A percentile compares a stretch with the other conserved stretches of the same genome.
phyloP scores from a whole-genome alignment of 2,113 vertebrate genomes.

The Neofelis nebulosa region DNA sequence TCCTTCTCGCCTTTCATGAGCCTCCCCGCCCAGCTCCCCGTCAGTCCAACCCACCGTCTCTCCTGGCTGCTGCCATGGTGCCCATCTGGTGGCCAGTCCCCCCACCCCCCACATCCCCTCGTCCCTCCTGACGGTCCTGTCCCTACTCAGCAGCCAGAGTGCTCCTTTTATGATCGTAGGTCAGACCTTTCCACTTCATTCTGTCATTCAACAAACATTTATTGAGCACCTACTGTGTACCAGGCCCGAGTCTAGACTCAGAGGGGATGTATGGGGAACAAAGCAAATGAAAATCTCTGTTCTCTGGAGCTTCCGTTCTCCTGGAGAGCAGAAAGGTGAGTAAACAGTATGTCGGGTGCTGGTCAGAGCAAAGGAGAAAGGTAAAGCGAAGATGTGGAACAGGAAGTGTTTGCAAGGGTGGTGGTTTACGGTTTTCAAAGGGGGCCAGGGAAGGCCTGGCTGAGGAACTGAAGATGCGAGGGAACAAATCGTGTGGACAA shows the following conservation, averaged over 20 bases:
- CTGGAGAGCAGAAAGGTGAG: not conserved
- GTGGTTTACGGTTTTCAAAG: not conserved
- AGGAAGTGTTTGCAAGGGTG: not conserved
- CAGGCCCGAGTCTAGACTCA: not conserved
- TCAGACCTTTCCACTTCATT: not conserved
- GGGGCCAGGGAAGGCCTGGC: not conserved
- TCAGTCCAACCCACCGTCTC: not conserved
- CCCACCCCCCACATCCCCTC: accelerated
- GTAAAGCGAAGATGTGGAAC: not conserved
- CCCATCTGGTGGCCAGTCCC: not conserved
- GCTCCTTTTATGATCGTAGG: not conserved
- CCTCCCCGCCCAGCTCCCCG: accelerated
- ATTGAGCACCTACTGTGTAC: not conserved
- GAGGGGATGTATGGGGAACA: not conserved
- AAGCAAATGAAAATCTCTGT: not conserved
- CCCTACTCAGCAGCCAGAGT: not conserved
- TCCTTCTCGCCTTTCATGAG: not conserved
- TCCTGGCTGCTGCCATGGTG: not conserved
- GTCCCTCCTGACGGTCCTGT: not conserved
- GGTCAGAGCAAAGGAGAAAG: not conserved
- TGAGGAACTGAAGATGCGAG: not conserved
- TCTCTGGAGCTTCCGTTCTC: not conserved
- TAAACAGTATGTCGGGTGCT: not conserved
- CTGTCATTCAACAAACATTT: not conserved
- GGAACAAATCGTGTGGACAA: not conserved